phyloP scores from a whole-genome alignment of 1,140 invertebrate species.

The Drosophila prosaltans region DNA sequence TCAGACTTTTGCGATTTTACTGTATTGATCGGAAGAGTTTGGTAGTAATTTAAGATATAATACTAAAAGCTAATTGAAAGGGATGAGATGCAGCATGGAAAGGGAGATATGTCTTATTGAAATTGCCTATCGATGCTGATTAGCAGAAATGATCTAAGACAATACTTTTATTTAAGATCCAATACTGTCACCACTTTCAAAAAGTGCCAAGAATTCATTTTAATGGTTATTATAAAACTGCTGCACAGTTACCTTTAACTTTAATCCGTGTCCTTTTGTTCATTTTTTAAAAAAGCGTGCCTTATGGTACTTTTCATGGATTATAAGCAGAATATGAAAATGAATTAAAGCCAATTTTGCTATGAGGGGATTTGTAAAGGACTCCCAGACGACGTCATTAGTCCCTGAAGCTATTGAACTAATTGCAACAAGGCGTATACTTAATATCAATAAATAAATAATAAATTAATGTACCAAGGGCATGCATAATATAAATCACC shows the following conservation, averaged over 20 bases:
- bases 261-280: not conserved
- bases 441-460: constrained; percentile 78
- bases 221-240: not conserved
- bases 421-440: constrained; percentile 68
- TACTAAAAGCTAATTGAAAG: too few relatives aligned
- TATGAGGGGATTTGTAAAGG: constrained; percentile 33
- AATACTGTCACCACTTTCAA: too few relatives aligned
- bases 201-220: too few relatives aligned
- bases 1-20: too few relatives aligned
- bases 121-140: too few relatives aligned
- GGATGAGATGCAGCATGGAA: too few relatives aligned
- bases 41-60: too few relatives aligned
- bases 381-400: constrained; percentile 32
- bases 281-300: constrained; percentile 16
- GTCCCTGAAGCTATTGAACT: constrained; percentile 64
- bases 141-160: too few relatives aligned
- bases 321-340: constrained; percentile 29
- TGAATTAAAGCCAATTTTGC: constrained; percentile 29
- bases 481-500: constrained; percentile 14
- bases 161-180: too few relatives aligned
- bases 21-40: too few relatives aligned
- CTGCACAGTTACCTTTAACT: not conserved
- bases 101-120: too few relatives aligned
- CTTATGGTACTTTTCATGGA: constrained; percentile 5
- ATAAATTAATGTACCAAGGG: constrained; percentile 60